A percentile compares a stretch with the other conserved stretches of the same genome.
These are phyloP conservation scores for Calycopis cecrops DNA, from an alignment of 1,140 invertebrate genomes.

Conservation along the genomic window DNA sequence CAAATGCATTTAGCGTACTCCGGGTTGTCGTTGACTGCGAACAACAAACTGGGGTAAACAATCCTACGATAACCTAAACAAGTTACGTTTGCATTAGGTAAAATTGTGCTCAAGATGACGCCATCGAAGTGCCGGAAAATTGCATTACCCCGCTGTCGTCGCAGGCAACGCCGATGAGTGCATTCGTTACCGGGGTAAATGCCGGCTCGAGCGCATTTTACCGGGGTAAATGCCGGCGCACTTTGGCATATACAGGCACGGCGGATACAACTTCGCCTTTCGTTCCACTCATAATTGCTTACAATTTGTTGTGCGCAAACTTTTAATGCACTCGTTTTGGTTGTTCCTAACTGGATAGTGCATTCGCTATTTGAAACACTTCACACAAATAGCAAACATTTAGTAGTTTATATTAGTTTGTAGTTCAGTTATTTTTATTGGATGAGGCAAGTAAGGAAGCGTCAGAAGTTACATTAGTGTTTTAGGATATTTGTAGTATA, in stretches of 20 bases:
- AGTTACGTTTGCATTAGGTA: slow-evolving; percentile 50
- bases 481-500: too few relatives aligned
- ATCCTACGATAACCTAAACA: slow-evolving; percentile 23
- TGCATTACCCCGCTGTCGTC: slow-evolving; percentile 55
- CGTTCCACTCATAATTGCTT: too few relatives aligned
- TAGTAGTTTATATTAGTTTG: too few relatives aligned
- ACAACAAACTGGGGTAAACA: slow-evolving; percentile 1
- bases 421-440: too few relatives aligned
- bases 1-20: not conserved
- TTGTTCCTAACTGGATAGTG: too few relatives aligned
- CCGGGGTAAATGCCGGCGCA: slow-evolving; percentile 18
- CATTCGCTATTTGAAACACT: too few relatives aligned
- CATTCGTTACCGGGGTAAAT: slow-evolving; percentile 56
- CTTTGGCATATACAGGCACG: slow-evolving; percentile 2
- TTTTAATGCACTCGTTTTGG: too few relatives aligned
- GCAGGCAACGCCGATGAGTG: slow-evolving; percentile 49
- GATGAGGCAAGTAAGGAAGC: too few relatives aligned
- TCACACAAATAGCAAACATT: too few relatives aligned
- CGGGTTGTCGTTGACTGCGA: not conserved
- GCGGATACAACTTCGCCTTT: not conserved
- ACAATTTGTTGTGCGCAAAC: too few relatives aligned
- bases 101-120: slow-evolving; percentile 65
- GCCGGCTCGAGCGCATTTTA: slow-evolving; percentile 37
- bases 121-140: slow-evolving; percentile 50
- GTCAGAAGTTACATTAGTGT: too few relatives aligned